Evolutionary conservation across 2,797 vertebrate species (phyloP).

Genomic region (Hapalemur alaotrensis): DNA sequence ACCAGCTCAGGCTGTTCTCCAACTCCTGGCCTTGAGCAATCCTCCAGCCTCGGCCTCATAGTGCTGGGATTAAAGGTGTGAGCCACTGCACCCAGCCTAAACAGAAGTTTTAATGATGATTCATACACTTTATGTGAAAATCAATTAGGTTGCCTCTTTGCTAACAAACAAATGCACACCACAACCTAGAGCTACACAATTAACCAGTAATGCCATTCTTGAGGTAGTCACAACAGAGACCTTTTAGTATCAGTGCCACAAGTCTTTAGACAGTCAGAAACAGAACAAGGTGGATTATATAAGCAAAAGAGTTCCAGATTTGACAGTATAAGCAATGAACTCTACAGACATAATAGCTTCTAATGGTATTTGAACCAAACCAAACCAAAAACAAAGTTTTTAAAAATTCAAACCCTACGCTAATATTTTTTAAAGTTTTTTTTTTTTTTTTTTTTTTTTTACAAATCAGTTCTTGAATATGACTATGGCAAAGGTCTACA

Average conservation of each 20-base stretch:
- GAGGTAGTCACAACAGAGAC: background rate
- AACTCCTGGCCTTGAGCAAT: background rate
- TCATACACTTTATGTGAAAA: background rate
- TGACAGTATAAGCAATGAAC: background rate
- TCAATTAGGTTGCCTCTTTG: background rate
- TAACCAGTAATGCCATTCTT: background rate
- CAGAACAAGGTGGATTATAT: background rate
- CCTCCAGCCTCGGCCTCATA: background rate
- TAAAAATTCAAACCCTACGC: background rate
- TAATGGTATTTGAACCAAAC: constrained; percentile 20
- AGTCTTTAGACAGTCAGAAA: background rate
- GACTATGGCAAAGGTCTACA: background rate
- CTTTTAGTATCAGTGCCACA: background rate
- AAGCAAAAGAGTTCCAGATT: constrained; percentile 37
- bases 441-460: background rate
- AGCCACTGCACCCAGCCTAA: background rate
- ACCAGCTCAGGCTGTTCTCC: background rate
- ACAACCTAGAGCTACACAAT: background rate
- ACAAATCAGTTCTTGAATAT: constrained; percentile 25
- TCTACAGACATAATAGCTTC: constrained; percentile 6
- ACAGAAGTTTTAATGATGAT: background rate
- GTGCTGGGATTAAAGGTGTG: background rate
- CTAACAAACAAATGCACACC: constrained; percentile 4
- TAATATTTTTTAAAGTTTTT: background rate
- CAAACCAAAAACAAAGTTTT: background rate